These are phyloP conservation scores for Spea bombifrons DNA, from an alignment of 2,113 vertebrate genomes.

Conservation along the genomic window DNA sequence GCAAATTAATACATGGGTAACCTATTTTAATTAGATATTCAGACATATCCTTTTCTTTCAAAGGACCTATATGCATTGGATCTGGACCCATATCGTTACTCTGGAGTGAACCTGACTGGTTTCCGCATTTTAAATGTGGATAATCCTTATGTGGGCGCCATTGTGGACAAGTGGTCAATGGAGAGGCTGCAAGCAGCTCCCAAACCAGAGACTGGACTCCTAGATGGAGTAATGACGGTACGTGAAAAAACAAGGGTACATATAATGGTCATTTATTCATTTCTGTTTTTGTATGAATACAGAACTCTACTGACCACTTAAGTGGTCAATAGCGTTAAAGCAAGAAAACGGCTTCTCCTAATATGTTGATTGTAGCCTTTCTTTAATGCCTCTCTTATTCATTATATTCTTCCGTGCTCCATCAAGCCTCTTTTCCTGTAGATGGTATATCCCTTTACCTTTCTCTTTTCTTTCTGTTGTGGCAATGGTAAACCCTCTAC, in stretches of 20 bases:
- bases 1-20: too few relatives aligned
- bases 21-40: too few relatives aligned
- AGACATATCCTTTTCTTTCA: conserved; percentile 45
- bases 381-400: too few relatives aligned
- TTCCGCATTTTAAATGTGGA: conserved; percentile 97
- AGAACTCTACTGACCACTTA: not conserved
- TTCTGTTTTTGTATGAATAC: not conserved
- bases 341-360: too few relatives aligned
- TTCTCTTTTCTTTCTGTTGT: too few relatives aligned
- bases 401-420: too few relatives aligned
- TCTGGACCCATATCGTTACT: conserved; percentile 96
- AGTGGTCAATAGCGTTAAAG: too few relatives aligned
- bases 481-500: too few relatives aligned
- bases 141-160: conserved; percentile 88
- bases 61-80: conserved; percentile 97
- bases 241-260: conserved; percentile 2
- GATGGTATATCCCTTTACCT: too few relatives aligned
- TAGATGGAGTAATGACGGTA: conserved; percentile 98
- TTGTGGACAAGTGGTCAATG: conserved; percentile 95
- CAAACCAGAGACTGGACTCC: conserved; percentile 84
- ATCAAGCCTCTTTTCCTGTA: too few relatives aligned
- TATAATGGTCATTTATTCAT: not conserved
- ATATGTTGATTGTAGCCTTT: too few relatives aligned
- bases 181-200: conserved; percentile 82
- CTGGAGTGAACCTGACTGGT: conserved; percentile 95